Percentiles rank a stretch among this genome's conserved stretches.
phyloP scores from a whole-genome alignment of 2,113 vertebrate species.

The Seriola quinqueradiata region DNA sequence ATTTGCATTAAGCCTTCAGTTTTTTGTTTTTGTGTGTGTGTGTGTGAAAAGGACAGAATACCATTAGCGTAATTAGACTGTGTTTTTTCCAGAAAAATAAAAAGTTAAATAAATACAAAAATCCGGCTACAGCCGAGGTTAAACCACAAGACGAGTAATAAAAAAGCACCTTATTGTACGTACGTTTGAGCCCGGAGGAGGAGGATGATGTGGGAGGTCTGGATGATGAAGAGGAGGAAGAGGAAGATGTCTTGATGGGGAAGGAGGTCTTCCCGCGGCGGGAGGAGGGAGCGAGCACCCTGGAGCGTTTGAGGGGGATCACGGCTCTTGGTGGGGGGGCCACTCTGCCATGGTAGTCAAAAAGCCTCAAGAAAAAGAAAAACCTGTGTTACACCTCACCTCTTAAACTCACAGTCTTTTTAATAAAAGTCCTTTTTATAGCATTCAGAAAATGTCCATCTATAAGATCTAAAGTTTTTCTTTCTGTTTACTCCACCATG shows the following conservation, averaged over 20 bases:
- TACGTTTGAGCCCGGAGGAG: conserved; percentile 92
- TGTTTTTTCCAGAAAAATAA: not conserved
- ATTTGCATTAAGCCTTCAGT: conserved; percentile 51
- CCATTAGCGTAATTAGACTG: conserved; percentile 50
- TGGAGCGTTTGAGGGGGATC: conserved; percentile 95
- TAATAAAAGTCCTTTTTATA: not conserved
- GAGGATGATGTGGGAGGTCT: conserved; percentile 90
- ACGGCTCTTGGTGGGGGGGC: conserved; percentile 95
- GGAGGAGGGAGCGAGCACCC: conserved; percentile 91
- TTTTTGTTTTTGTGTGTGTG: too few relatives aligned
- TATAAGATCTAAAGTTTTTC: conserved; percentile 12
- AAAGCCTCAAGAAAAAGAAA: conserved; percentile 87
- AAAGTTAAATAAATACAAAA: not conserved
- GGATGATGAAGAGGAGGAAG: conserved; percentile 86
- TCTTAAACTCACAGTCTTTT: not conserved
- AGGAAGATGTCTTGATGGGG: conserved; percentile 90
- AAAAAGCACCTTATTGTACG: conserved; percentile 70
- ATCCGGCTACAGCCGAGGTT: not conserved
- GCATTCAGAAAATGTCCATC: conserved; percentile 11
- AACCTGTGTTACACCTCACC: conserved; percentile 21
- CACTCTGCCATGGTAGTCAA: conserved; percentile 96
- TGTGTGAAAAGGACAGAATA: conserved; percentile 40
- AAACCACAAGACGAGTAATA: conserved; percentile 8
- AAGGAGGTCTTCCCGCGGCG: conserved; percentile 95
- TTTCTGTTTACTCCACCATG: conserved; percentile 20